Conservation (phyloP, 2,888 invertebrate species). For the Scaptodrosophila latifasciaeformis region DNA sequence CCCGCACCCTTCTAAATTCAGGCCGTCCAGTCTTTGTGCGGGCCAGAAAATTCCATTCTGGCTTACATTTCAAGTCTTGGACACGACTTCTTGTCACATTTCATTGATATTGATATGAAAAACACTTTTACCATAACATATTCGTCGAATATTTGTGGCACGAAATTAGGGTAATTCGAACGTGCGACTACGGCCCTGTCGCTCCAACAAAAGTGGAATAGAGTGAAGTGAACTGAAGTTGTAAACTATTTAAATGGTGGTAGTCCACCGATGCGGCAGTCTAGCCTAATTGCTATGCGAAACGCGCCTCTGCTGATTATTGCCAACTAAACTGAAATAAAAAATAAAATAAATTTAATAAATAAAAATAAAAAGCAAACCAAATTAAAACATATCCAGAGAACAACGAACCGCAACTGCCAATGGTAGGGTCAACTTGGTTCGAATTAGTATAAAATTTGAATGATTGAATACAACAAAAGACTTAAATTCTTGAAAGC, state of each 20-base stretch:
- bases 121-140: constrained; percentile 38
- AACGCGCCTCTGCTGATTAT: constrained; percentile 63
- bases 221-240: constrained; percentile 43
- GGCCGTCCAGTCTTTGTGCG: too few species aligned
- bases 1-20: too few species aligned
- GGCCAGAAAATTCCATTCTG: too few species aligned
- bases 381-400: constrained; percentile 45
- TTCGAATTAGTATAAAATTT: neutral
- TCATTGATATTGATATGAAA: constrained; percentile 67
- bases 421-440: neutral
- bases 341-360: too few species aligned
- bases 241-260: constrained; percentile 15
- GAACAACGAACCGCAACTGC: neutral
- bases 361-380: too few species aligned
- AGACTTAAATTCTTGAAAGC: neutral
- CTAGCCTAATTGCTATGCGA: constrained; percentile 58
- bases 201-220: constrained; percentile 29
- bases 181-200: constrained; percentile 49
- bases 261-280: constrained; percentile 1
- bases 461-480: neutral
- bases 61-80: neutral
- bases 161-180: constrained; percentile 69
- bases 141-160: constrained; percentile 50
- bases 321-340: constrained; percentile 70
- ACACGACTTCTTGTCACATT: constrained; percentile 49